Percentiles rank a stretch among this genome's conserved stretches.
Evolutionary conservation across 1,140 invertebrate genomes (phyloP).

Genomic region (Ganaspis sp.): DNA sequence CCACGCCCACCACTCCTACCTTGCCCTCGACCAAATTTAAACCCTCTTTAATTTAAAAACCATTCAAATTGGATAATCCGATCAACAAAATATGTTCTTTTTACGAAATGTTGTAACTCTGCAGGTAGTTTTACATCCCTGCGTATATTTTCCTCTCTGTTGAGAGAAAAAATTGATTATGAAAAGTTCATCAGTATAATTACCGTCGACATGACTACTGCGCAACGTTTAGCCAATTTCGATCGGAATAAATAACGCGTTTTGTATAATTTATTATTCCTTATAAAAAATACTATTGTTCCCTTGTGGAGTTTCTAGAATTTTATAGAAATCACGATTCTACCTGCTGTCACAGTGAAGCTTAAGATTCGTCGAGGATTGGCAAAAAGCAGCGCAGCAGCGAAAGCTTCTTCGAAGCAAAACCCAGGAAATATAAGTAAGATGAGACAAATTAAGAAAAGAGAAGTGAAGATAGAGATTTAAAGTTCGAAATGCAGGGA

Average conservation of each 20-base stretch:
- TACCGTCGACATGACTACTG: slow-evolving; percentile 67
- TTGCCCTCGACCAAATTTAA: no score
- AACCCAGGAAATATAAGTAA: slow-evolving; percentile 66
- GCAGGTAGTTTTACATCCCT: no score
- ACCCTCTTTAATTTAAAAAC: no score
- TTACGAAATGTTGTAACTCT: no score
- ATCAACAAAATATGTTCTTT: no score
- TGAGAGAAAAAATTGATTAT: neutral
- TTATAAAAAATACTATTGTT: neutral
- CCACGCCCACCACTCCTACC: no score
- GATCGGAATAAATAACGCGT: slow-evolving; percentile 37
- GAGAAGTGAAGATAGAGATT: slow-evolving; percentile 43
- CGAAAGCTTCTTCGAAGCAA: slow-evolving; percentile 72
- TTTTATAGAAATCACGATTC: slow-evolving; percentile 52
- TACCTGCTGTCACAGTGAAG: slow-evolving; percentile 58
- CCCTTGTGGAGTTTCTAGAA: slow-evolving; percentile 45
- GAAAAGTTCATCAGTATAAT: slow-evolving; percentile 49
- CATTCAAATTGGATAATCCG: no score
- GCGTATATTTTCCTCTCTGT: no score
- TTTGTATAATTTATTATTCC: slow-evolving; percentile 36
- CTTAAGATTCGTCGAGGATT: slow-evolving; percentile 67
- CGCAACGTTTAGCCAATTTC: slow-evolving; percentile 74
- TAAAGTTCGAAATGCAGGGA: slow-evolving; percentile 18
- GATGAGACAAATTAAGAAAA: slow-evolving; percentile 68
- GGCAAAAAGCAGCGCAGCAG: slow-evolving; percentile 76